Conservation (phyloP, 2,797 vertebrate species). For the Manis pentadactyla region DNA sequence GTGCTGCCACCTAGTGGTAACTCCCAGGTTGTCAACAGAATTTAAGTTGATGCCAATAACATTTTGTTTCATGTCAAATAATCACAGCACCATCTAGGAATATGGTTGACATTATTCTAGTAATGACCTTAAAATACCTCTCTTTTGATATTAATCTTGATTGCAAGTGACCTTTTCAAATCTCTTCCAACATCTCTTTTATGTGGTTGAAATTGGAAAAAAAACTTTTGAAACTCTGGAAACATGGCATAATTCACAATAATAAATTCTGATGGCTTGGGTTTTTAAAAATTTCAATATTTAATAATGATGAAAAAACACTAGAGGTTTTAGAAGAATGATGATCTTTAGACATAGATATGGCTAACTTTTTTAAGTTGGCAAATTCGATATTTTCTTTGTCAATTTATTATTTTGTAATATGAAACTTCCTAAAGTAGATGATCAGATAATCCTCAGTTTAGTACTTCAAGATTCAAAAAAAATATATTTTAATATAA, state of each 20-base stretch:
- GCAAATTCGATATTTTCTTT: slow-evolving; percentile 25
- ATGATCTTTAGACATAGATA: not conserved
- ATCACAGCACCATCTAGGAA: not conserved
- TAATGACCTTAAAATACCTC: not conserved
- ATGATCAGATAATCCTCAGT: not conserved
- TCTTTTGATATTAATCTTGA: not conserved
- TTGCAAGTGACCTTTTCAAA: not conserved
- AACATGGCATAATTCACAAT: not conserved
- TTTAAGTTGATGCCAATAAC: not conserved
- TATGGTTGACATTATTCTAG: slow-evolving; percentile 34
- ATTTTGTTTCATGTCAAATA: not conserved
- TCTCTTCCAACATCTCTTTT: slow-evolving; percentile 38
- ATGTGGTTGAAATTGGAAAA: slow-evolving; percentile 22
- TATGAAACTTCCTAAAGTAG: not conserved
- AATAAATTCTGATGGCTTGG: not conserved
- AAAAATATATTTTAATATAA: not conserved
- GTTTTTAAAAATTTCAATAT: not conserved
- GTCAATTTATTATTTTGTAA: not conserved
- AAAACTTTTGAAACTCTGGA: not conserved
- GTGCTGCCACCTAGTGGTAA: slow-evolving; percentile 79
- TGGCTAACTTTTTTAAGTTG: slow-evolving; percentile 11
- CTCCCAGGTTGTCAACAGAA: not conserved
- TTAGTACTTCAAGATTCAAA: no score
- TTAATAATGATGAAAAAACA: not conserved
- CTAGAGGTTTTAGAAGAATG: slow-evolving; percentile 5